Conservation (phyloP, 1,140 invertebrate species). For the Catajapyx aquilonaris region DNA sequence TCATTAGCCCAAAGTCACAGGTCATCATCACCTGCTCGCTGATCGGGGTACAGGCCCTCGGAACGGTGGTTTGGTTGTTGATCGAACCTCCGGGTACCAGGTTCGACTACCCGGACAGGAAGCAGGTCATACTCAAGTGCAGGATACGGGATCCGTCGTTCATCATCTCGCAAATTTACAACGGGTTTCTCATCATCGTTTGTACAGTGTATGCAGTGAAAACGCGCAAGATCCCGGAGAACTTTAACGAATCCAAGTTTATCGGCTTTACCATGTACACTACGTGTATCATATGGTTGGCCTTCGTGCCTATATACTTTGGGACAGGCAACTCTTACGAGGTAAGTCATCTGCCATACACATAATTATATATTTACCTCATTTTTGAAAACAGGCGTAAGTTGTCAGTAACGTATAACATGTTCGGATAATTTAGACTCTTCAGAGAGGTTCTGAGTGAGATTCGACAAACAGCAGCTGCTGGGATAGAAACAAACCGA, state of each 20-base stretch:
- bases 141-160: conserved; percentile 33
- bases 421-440: too few species aligned
- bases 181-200: conserved; percentile 35
- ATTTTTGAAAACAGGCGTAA: too few species aligned
- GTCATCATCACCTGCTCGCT: conserved; percentile 39
- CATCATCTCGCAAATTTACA: conserved; percentile 36
- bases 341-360: too few species aligned
- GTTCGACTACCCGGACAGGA: conserved; percentile 25
- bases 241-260: conserved; percentile 40
- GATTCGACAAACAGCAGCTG: too few species aligned
- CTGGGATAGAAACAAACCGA: too few species aligned
- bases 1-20: conserved; percentile 54
- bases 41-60: conserved; percentile 32
- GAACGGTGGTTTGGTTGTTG: conserved; percentile 30
- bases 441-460: too few species aligned
- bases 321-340: conserved; percentile 31
- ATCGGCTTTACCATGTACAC: conserved; percentile 47
- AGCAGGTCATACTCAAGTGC: conserved; percentile 33
- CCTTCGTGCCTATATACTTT: conserved; percentile 41
- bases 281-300: conserved; percentile 41
- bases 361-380: too few species aligned
- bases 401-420: too few species aligned
- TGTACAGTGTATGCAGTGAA: conserved; percentile 42
- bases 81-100: conserved; percentile 31
- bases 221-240: conserved; percentile 36